A percentile compares a stretch with the other conserved stretches of the same genome.
These are phyloP conservation scores for Drosophila serrata DNA, from an alignment of 1,140 invertebrate species.

Conservation along the genomic window DNA sequence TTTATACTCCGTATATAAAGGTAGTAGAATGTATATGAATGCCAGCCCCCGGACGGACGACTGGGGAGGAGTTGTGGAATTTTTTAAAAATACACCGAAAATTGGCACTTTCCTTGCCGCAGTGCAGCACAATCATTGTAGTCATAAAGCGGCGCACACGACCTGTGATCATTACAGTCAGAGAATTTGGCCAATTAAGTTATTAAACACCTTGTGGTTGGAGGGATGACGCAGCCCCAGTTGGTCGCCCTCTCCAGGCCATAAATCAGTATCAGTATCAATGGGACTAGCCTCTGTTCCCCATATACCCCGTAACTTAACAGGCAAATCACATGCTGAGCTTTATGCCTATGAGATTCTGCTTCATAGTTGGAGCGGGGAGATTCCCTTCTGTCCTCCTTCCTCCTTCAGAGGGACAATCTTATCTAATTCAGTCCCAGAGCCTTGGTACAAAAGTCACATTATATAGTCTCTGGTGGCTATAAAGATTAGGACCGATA, in stretches of 20 bases:
- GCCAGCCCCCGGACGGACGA: slow-evolving; percentile 20
- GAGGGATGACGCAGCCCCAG: slow-evolving; percentile 37
- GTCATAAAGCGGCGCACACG: slow-evolving; percentile 56
- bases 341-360: slow-evolving; percentile 15
- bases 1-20: slow-evolving; percentile 17
- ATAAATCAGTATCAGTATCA: slow-evolving; percentile 46
- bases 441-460: slow-evolving; percentile 70
- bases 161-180: slow-evolving; percentile 27
- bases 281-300: slow-evolving; percentile 17
- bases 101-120: slow-evolving; percentile 45
- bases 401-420: slow-evolving; percentile 34
- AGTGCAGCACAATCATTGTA: slow-evolving; percentile 10
- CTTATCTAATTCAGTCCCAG: slow-evolving; percentile 53
- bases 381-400: slow-evolving; percentile 36
- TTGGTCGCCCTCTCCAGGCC: slow-evolving; percentile 20
- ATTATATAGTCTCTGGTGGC: slow-evolving; percentile 50
- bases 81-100: slow-evolving; percentile 48
- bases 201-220: slow-evolving; percentile 39
- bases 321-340: slow-evolving; percentile 40
- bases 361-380: not conserved
- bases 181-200: slow-evolving; percentile 51
- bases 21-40: slow-evolving; percentile 11
- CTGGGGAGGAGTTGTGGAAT: slow-evolving; percentile 21
- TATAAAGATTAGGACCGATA: slow-evolving; percentile 75
- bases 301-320: not conserved